Conservation (phyloP, 2,888 invertebrate genomes). For the Cheilosia pagana region DNA sequence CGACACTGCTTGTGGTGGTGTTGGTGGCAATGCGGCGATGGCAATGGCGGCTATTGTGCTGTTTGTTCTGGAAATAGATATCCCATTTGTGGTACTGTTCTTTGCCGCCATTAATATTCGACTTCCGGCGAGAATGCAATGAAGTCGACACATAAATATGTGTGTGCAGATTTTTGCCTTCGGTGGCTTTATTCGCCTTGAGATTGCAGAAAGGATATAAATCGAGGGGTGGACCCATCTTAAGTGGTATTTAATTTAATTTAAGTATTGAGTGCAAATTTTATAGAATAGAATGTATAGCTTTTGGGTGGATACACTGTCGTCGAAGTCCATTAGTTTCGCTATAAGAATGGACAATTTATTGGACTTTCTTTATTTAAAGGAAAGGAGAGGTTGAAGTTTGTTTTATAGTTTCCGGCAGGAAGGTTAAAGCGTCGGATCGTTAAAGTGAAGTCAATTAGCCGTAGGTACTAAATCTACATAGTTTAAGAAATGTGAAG, state of each 20-base stretch:
- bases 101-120: slow-evolving; percentile 12
- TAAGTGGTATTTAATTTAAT: slow-evolving; percentile 42
- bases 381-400: too few species aligned
- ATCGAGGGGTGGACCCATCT: slow-evolving; percentile 13
- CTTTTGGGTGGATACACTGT: neutral
- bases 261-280: slow-evolving; percentile 24
- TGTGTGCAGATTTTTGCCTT: slow-evolving; percentile 2
- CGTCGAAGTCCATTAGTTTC: neutral
- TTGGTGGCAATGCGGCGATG: neutral
- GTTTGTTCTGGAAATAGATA: slow-evolving; percentile 30
- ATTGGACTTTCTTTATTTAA: neutral
- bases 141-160: slow-evolving; percentile 34
- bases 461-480: too few species aligned
- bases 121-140: slow-evolving; percentile 25
- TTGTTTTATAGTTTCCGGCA: too few species aligned
- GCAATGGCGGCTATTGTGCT: neutral
- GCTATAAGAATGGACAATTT: neutral
- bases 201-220: slow-evolving; percentile 1
- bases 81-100: slow-evolving; percentile 4
- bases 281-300: neutral
- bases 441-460: too few species aligned
- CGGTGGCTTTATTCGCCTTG: neutral
- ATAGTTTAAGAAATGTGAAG: too few species aligned
- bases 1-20: neutral
- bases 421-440: too few species aligned